Base-by-base conservation (phyloP, 2,888 invertebrate species). In the Eupeodes luniger region DNA sequence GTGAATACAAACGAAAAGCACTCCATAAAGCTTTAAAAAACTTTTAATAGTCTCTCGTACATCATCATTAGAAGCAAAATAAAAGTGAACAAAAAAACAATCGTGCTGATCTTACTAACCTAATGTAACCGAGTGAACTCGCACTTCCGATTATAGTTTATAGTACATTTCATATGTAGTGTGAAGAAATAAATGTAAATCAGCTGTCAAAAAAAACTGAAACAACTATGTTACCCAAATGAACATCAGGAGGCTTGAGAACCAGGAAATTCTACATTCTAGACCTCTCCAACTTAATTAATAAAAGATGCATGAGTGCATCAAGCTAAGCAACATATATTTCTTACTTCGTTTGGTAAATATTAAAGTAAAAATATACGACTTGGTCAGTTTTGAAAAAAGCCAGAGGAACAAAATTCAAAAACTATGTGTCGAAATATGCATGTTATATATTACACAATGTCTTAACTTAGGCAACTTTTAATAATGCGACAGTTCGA, bases 211-310 rank as follows among this genome's bases (percentile, higher is more conserved):
- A 75, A 44, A 57, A 36, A 62, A 44, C 34, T 7, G 4, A 7
- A 77, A 47, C 47, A 49, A 59, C 49, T 70, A 87, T 61, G 64
- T 34, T 76, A 76, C 34, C 53, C 83, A 87, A 78, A 82, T 82
- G 49, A 70, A 12, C 62, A n/a, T 27, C 51, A 49, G 34, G 34
- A 27, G 14, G 27, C 34, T 27, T n/a, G 14, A 72, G 10, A 76
- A 80, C 79, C 86, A 87, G 86, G 86, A 87, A 87, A 62, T 64
- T 59, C 57, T 66, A 27, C 11, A 69, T 40, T 49, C 55, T 62
- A 53, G 70, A 66, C 78, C 75, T 72, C 81, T 83, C 59, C 64
- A 83, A 83, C 47, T 70, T 86, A 86, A 82, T 86, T 83, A 83
- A 80, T 72, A 70, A 86, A 82, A 82, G 78, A 86, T 86, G 85